Evolutionary conservation across 1,140 invertebrate species (phyloP).

Genomic region (Trypoxylus dichotomus): DNA sequence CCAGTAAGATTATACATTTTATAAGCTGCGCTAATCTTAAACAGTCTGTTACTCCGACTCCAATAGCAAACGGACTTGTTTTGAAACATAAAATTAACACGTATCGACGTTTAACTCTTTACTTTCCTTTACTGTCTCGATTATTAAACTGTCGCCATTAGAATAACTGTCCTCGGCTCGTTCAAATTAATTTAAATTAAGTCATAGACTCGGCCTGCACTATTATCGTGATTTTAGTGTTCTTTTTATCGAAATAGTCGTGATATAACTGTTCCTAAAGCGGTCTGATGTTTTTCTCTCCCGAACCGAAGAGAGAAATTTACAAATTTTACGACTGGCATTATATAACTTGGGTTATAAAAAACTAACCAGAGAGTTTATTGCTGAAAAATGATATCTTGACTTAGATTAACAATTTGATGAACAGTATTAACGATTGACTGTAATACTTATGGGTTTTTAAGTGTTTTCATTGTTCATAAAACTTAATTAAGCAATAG

Average conservation of each 20-base stretch:
- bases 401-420: no score
- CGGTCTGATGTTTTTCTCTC: no score
- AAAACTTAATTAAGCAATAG: no score
- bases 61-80: not conserved
- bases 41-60: not conserved
- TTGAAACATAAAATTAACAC: conserved; percentile 1
- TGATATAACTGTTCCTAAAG: not conserved
- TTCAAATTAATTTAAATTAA: not conserved
- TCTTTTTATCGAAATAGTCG: not conserved
- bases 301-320: no score
- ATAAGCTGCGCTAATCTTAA: not conserved
- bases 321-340: no score
- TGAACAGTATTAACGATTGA: no score
- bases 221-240: not conserved
- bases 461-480: no score
- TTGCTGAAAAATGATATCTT: no score
- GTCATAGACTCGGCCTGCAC: not conserved
- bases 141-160: conserved; percentile 7
- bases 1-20: not conserved
- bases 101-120: not conserved
- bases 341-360: no score
- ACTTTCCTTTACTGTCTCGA: not conserved
- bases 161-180: not conserved
- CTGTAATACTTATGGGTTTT: no score
- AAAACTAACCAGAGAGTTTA: no score